These are phyloP conservation scores for Blastobasis adustella DNA, from an alignment of 2,888 invertebrate genomes.

Conservation along the genomic window DNA sequence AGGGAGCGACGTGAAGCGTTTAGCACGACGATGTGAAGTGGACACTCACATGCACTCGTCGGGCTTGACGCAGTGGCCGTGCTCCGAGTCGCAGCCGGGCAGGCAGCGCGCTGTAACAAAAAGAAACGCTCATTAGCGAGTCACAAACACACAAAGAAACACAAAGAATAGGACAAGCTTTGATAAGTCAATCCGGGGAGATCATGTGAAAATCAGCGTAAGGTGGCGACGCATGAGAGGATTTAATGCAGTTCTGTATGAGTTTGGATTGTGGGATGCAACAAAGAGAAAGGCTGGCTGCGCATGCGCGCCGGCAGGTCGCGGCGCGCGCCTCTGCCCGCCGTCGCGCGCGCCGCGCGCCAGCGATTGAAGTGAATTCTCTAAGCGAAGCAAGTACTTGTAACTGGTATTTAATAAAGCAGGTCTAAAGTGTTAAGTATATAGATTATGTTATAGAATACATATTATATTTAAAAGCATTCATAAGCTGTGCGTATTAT, in stretches of 20 bases:
- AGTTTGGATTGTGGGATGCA: conserved; percentile 26
- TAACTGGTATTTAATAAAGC: conserved; percentile 7
- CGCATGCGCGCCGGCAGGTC: conserved; percentile 34
- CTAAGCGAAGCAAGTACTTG: conserved; percentile 26
- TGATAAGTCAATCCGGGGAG: no score
- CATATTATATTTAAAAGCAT: no score
- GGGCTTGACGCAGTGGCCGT: conserved; percentile 94
- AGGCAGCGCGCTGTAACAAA: conserved; percentile 90
- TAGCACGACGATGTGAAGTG: conserved; percentile 66
- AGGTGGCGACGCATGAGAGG: conserved; percentile 26
- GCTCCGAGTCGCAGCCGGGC: conserved; percentile 92
- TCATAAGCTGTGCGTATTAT: no score
- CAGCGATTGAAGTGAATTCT: conserved; percentile 40
- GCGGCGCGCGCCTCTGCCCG: neutral
- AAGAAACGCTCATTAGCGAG: conserved; percentile 66
- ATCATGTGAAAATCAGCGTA: conserved; percentile 27
- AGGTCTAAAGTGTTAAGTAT: no score
- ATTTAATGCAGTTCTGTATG: conserved; percentile 42
- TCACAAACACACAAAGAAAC: conserved; percentile 34
- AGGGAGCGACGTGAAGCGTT: conserved; percentile 45
- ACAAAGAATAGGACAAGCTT: conserved; percentile 1
- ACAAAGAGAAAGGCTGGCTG: conserved; percentile 65
- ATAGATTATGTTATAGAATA: no score
- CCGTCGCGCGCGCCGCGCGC: conserved; percentile 16
- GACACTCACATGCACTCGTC: conserved; percentile 97